A percentile compares a stretch with the other conserved stretches of the same genome.
phyloP scores from a whole-genome alignment of 2,888 invertebrate species.

The Autographa pulchrina region DNA sequence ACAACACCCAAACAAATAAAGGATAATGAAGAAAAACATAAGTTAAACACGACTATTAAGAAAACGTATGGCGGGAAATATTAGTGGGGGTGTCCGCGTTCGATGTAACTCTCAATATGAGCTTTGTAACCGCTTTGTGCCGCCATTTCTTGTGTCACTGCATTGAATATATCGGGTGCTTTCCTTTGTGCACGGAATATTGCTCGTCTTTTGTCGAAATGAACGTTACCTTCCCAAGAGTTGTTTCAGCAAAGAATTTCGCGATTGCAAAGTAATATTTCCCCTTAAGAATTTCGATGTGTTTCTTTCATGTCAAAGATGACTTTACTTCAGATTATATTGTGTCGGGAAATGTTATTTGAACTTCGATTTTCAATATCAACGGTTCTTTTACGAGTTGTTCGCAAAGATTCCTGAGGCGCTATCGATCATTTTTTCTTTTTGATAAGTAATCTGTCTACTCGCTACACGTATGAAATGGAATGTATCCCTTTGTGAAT shows the following conservation, averaged over 20 bases:
- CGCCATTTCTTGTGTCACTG: conserved; percentile 89
- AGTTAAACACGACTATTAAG: conserved; percentile 44
- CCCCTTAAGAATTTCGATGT: conserved; percentile 88
- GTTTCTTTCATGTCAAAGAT: conserved; percentile 87
- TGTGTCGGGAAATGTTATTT: conserved; percentile 79
- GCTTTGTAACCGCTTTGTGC: conserved; percentile 88
- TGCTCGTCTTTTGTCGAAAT: conserved; percentile 89
- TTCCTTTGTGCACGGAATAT: conserved; percentile 89
- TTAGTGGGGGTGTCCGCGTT: conserved; percentile 42
- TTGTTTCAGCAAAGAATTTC: conserved; percentile 88
- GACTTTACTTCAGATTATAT: conserved; percentile 86
- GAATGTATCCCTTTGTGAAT: neutral
- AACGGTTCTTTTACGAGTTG: conserved; percentile 63
- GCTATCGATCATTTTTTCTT: conserved; percentile 64
- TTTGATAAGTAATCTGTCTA: conserved; percentile 18
- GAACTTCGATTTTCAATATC: conserved; percentile 77
- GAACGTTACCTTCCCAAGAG: conserved; percentile 88
- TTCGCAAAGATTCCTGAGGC: conserved; percentile 53
- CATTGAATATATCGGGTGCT: conserved; percentile 89
- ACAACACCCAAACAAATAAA: conserved; percentile 22
- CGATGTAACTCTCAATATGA: conserved; percentile 86
- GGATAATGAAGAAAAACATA: conserved; percentile 38
- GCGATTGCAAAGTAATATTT: conserved; percentile 89
- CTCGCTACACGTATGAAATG: neutral
- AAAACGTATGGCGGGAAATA: conserved; percentile 52